phyloP scores from a whole-genome alignment of 2,113 vertebrate species.

The Antidorcas marsupialis region DNA sequence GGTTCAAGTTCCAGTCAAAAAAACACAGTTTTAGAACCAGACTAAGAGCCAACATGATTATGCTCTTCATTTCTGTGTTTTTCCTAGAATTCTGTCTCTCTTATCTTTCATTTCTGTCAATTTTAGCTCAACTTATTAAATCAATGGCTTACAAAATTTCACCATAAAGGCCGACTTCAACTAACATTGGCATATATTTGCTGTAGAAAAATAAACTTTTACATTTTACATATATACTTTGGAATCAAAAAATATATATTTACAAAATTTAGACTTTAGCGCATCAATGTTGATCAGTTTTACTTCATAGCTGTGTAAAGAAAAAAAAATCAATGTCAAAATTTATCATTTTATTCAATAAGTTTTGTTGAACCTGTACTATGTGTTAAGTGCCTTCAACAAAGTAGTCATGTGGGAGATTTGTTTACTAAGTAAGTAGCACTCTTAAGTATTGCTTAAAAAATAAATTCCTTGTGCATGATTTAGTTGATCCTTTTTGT shows the following conservation, averaged over 20 bases:
- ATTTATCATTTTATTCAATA: not conserved
- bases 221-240: not conserved
- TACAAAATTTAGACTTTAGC: not conserved
- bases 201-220: not conserved
- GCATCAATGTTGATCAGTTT: not conserved
- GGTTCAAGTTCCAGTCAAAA: not conserved
- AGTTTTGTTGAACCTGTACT: not conserved
- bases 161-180: not conserved
- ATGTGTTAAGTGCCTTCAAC: not conserved
- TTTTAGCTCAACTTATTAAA: not conserved
- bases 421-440: not conserved
- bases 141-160: not conserved
- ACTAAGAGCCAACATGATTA: fast-evolving
- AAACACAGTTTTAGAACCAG: not conserved
- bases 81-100: not conserved
- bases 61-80: not conserved
- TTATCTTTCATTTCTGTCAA: not conserved
- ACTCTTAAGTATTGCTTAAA: not conserved
- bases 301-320: not conserved
- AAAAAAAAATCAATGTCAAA: not conserved
- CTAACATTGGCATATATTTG: not conserved
- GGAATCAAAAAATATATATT: not conserved
- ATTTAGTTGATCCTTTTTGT: not conserved
- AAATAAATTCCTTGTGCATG: not conserved
- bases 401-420: not conserved